Evolutionary conservation across 2,888 invertebrate species (phyloP), one percentile per base, ranked within the genome.

Genomic region (Phanerotoma sp.): DNA sequence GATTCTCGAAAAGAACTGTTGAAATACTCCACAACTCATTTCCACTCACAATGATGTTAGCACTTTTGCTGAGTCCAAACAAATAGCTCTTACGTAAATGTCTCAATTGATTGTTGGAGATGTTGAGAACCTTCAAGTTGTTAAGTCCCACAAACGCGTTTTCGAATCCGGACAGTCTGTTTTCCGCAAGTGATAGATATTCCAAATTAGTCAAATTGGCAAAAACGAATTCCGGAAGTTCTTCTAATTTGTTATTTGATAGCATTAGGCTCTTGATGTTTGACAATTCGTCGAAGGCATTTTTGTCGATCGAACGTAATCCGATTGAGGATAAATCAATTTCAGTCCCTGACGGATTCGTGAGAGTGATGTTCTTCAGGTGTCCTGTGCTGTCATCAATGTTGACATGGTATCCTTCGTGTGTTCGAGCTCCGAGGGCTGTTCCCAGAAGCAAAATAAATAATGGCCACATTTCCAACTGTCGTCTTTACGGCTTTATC

Each of bases 11-110:
- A 5, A 60, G 54, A 1, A 56, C 57, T 1, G 67, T 69, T 25
- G 65, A 67, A 18, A 72, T 57, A 11, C 62, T 66, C 56, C 57
- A 64, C 9, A 71, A 58, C 0, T 53, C 32, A 21, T 71, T 72
- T 1, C 62, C 63, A 0, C 58, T 16, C 0, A 55, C 63, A 4
- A 65, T 33, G 21, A 72, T 66, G 4, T 60, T 55, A 1, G 56
- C 38, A 6, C 54, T 51, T n/a, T 51, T 64, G 2, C 60, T 55
- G n/a, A 72, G 30, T 7, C 70, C 66, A 22, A 64, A 69, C 4
- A 72, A 57, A 20, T 66, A 56, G 6, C 69, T 65, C 5, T 62
- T 55, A 1, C 61, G 51, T 2, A 72, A 48, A 15, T 64, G 61
- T 13, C 41, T 33, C 11, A 72, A 52, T 0, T 62, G 62, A 40